A percentile compares a stretch with the other conserved stretches of the same genome.
These are phyloP conservation scores for Globodera ellingtonae DNA, from an alignment of 1,140 invertebrate genomes.

Conservation along the genomic window DNA sequence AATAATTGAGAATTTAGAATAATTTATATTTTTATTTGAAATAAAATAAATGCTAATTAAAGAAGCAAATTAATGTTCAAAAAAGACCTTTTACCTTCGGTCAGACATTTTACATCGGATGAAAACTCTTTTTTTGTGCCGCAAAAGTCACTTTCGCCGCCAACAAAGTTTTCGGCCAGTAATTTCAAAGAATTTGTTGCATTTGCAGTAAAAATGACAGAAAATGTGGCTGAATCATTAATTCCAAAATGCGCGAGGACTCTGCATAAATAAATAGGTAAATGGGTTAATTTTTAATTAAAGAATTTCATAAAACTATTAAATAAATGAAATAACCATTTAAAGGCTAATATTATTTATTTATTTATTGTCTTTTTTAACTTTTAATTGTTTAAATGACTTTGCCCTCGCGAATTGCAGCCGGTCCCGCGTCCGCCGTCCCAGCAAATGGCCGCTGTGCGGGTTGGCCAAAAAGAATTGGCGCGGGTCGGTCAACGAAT, in stretches of 20 bases:
- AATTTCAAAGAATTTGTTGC: slow-evolving; percentile 82
- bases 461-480: slow-evolving; percentile 79
- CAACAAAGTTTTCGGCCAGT: slow-evolving; percentile 80
- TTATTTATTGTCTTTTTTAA: not conserved
- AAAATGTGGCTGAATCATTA: slow-evolving; percentile 75
- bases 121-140: slow-evolving; percentile 34
- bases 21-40: no score
- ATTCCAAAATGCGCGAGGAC: slow-evolving; percentile 84
- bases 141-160: slow-evolving; percentile 34
- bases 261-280: slow-evolving; percentile 68
- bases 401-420: slow-evolving; percentile 79
- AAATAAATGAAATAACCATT: no score
- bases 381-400: slow-evolving; percentile 68
- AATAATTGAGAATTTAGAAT: not conserved
- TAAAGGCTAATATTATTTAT: not conserved
- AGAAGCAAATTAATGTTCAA: not conserved
- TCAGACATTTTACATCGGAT: slow-evolving; percentile 58
- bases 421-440: slow-evolving; percentile 76
- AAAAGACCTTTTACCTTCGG: slow-evolving; percentile 57
- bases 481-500: slow-evolving; percentile 73
- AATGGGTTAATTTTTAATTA: slow-evolving; percentile 29
- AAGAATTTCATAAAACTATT: not conserved
- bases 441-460: slow-evolving; percentile 75
- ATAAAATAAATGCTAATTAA: no score
- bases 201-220: slow-evolving; percentile 85